These are phyloP conservation scores for Cyphomyrmex costatus DNA, from an alignment of 1,140 invertebrate genomes.

Conservation along the genomic window DNA sequence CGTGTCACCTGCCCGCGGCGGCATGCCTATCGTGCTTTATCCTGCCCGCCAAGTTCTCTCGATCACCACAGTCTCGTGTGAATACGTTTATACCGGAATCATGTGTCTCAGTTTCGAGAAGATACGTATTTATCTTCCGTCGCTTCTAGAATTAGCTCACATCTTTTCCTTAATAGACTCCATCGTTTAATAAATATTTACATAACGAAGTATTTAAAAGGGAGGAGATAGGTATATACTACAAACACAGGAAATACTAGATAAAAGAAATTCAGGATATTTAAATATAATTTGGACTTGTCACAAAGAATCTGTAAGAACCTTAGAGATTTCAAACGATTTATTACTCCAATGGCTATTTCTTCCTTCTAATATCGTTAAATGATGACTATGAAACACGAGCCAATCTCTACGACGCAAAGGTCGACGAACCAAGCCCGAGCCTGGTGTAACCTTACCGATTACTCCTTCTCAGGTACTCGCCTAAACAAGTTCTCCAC, in stretches of 20 bases:
- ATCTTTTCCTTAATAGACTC: not conserved
- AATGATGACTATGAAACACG: slow-evolving; percentile 47
- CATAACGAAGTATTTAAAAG: not conserved
- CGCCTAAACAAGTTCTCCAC: slow-evolving; percentile 11
- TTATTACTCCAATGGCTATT: not conserved
- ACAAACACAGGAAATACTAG: not conserved
- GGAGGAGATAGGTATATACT: not conserved
- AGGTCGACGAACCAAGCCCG: not conserved
- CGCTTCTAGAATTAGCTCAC: not conserved
- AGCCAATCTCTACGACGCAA: slow-evolving; percentile 29
- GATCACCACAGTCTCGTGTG: not conserved
- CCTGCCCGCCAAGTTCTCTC: not conserved
- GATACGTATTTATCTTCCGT: not conserved
- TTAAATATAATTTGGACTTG: not conserved
- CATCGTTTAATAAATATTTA: not conserved
- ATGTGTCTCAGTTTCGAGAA: not conserved
- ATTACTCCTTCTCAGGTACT: slow-evolving; percentile 32
- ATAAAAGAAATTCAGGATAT: not conserved
- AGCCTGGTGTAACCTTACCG: slow-evolving; percentile 34
- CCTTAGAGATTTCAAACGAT: not conserved
- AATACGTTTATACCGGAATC: not conserved
- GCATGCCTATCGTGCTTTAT: not conserved
- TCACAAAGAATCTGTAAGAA: not conserved
- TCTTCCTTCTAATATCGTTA: slow-evolving; percentile 9
- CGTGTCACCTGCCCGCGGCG: not conserved